These are phyloP conservation scores for Dryobotodes eremita DNA, from an alignment of 2,888 invertebrate species.

Conservation along the genomic window DNA sequence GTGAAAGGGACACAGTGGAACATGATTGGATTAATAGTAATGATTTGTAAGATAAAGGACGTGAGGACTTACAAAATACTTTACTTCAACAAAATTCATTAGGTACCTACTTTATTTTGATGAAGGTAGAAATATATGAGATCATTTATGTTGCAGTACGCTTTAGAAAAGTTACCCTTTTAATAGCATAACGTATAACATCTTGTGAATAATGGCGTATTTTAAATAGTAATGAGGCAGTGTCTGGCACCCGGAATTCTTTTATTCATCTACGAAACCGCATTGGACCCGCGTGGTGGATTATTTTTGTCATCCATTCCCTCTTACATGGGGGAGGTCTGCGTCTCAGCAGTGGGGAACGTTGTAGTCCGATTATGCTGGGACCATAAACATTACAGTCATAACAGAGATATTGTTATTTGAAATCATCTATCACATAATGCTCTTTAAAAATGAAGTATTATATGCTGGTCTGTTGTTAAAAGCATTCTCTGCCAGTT, in stretches of 20 bases:
- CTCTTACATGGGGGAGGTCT: background rate
- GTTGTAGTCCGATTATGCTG: background rate
- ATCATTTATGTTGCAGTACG: background rate
- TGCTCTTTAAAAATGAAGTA: background rate
- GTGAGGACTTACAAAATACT: background rate
- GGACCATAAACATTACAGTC: too few relatives aligned
- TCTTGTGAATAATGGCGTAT: background rate
- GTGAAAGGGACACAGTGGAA: background rate
- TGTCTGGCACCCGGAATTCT: too few relatives aligned
- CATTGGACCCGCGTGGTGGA: background rate
- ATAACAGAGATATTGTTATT: background rate
- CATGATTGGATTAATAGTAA: conserved; percentile 13
- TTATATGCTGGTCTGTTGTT: background rate
- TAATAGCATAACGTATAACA: background rate
- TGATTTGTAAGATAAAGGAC: background rate
- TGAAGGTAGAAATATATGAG: background rate
- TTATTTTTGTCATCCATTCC: background rate
- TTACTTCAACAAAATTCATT: too few relatives aligned
- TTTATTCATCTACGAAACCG: background rate
- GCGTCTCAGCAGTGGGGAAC: background rate
- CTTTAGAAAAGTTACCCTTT: background rate
- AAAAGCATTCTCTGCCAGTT: background rate
- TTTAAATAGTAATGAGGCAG: too few relatives aligned
- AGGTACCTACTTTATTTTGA: background rate
- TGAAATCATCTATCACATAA: background rate